These are phyloP conservation scores for Papilio gigon DNA, from an alignment of 2,888 invertebrate species.

Conservation along the genomic window DNA sequence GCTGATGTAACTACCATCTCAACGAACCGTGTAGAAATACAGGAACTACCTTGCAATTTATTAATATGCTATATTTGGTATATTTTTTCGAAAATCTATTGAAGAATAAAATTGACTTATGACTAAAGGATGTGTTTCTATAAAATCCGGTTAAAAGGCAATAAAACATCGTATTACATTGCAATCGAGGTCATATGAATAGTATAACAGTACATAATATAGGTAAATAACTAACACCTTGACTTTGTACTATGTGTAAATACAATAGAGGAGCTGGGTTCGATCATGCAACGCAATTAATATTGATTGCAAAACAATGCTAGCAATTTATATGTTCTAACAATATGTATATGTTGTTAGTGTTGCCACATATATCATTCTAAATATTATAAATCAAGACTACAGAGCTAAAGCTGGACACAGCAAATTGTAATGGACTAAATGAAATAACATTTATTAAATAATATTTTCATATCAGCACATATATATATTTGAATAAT, in stretches of 20 bases:
- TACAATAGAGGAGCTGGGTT: slow-evolving; percentile 19
- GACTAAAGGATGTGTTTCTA: too few species aligned
- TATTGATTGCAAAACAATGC: slow-evolving; percentile 26
- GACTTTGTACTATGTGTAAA: slow-evolving; percentile 22
- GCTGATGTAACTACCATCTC: slow-evolving; percentile 48
- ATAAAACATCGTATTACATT: background rate
- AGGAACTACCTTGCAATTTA: background rate
- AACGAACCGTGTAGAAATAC: slow-evolving; percentile 26
- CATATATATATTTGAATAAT: too few species aligned
- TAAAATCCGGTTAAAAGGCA: too few species aligned
- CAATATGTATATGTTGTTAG: background rate
- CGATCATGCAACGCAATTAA: slow-evolving; percentile 26
- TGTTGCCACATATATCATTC: slow-evolving; percentile 12
- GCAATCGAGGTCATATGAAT: background rate
- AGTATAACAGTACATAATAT: background rate
- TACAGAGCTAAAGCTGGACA: background rate
- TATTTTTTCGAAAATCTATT: too few species aligned
- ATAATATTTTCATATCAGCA: too few species aligned
- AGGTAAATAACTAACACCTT: background rate
- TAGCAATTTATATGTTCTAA: slow-evolving; percentile 9
- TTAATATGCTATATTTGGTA: background rate
- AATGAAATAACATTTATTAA: too few species aligned
- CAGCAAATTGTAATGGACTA: background rate
- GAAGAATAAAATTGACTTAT: too few species aligned
- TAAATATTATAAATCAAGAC: background rate